These are phyloP conservation scores for Actinia equina DNA, from an alignment of 64 coral and sea anemone species.

Conservation along the genomic window DNA sequence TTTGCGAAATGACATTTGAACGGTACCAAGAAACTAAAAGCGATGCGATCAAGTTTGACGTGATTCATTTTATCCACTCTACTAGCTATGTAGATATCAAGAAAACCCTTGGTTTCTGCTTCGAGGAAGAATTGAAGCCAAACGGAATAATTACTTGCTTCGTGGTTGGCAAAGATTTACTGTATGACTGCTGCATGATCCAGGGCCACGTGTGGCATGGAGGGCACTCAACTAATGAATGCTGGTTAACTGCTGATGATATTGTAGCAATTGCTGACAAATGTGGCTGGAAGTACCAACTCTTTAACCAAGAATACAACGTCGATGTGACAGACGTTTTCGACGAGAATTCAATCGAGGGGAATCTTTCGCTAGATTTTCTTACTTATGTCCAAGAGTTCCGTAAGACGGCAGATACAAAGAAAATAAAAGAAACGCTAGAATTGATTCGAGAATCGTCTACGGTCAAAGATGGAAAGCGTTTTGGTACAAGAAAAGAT, in stretches of 20 bases:
- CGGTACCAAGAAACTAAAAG: neutral
- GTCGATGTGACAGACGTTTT: slow-evolving; percentile 30
- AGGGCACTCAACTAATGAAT: neutral
- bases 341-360: slow-evolving; percentile 6
- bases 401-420: neutral
- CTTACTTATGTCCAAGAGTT: slow-evolving; percentile 13
- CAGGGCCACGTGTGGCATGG: neutral
- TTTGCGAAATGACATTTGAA: neutral
- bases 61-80: neutral
- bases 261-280: slow-evolving; percentile 19
- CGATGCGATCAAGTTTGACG: neutral
- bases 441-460: neutral
- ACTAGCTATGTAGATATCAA: neutral
- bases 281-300: slow-evolving; percentile 18
- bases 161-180: neutral
- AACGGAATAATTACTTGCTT: neutral
- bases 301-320: slow-evolving; percentile 26
- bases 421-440: neutral
- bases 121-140: neutral
- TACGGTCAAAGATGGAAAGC: neutral
- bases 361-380: slow-evolving; percentile 36
- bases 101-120: neutral
- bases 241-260: neutral
- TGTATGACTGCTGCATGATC: neutral
- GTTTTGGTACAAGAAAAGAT: neutral